phyloP scores from a whole-genome alignment of 2,797 vertebrate species.

The Picus viridis region DNA sequence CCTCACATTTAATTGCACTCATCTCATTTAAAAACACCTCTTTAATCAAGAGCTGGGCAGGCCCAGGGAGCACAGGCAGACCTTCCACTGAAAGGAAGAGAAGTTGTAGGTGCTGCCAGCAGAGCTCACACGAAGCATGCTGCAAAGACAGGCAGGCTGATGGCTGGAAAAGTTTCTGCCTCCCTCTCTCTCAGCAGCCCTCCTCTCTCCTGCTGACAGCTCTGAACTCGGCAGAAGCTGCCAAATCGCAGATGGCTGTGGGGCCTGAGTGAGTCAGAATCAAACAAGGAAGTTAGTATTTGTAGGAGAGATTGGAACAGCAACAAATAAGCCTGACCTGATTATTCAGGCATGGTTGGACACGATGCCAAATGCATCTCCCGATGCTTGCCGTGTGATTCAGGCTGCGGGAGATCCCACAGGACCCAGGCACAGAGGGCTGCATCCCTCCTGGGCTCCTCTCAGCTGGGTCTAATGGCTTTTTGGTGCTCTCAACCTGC shows the following conservation, averaged over 20 bases:
- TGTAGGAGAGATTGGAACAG: conserved; percentile 25
- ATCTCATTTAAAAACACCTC: neutral
- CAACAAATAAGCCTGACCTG: conserved; percentile 48
- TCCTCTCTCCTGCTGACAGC: conserved; percentile 37
- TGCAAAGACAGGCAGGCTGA: neutral
- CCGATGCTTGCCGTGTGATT: neutral
- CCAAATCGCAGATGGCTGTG: conserved; percentile 48
- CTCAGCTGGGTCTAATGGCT: neutral
- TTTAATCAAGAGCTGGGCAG: conserved; percentile 42
- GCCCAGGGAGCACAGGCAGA: conserved; percentile 12
- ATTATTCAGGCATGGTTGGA: neutral
- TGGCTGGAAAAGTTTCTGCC: conserved; percentile 43
- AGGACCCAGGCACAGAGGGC: neutral
- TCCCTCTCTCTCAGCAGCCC: conserved; percentile 34
- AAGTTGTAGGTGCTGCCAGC: conserved; percentile 37
- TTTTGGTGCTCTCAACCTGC: neutral
- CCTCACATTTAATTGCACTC: neutral
- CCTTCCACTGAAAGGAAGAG: conserved; percentile 21
- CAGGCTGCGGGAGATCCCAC: neutral
- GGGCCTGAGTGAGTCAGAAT: neutral
- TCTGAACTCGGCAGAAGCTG: conserved; percentile 36
- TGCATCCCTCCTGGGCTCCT: neutral
- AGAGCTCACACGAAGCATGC: neutral
- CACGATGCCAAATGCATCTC: neutral
- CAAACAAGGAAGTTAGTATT: conserved; percentile 49